Percentiles rank a stretch among this genome's conserved stretches.
Evolutionary conservation across 1,140 invertebrate species (phyloP).

Genomic region (Coelopa frigida): DNA sequence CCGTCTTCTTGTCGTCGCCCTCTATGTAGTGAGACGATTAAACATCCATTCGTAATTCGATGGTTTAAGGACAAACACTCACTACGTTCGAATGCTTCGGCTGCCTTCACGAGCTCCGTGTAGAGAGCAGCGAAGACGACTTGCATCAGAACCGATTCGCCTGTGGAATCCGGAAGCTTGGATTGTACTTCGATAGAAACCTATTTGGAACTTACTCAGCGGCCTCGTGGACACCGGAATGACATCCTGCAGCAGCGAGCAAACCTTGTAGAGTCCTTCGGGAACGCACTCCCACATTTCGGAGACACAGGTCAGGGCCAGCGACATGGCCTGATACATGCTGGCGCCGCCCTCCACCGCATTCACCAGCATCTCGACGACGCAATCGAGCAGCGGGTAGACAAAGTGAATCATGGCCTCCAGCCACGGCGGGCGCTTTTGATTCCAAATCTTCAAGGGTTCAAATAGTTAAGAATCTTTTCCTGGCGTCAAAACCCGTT

Average conservation of each 20-base stretch:
- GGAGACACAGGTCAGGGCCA: constrained; percentile 60
- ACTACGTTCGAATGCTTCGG: constrained; percentile 44
- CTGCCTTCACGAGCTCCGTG: constrained; percentile 50
- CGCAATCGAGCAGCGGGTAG: constrained; percentile 52
- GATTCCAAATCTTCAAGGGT: constrained; percentile 60
- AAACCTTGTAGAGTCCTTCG: constrained; percentile 49
- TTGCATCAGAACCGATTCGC: constrained; percentile 62
- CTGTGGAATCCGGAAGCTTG: no score
- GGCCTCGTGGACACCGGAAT: constrained; percentile 59
- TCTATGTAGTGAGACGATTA: constrained; percentile 15
- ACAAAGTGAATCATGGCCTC: constrained; percentile 58
- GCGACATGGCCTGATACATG: constrained; percentile 67
- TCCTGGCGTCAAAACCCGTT: background rate
- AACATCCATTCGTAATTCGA: no score
- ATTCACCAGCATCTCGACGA: constrained; percentile 54
- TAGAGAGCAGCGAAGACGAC: constrained; percentile 54
- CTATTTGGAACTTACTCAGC: constrained; percentile 35
- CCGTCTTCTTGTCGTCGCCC: constrained; percentile 27
- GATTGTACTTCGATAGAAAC: no score
- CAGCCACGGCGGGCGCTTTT: constrained; percentile 64
- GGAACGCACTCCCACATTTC: constrained; percentile 59
- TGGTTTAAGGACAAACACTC: constrained; percentile 18
- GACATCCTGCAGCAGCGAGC: constrained; percentile 53
- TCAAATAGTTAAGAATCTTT: no score
- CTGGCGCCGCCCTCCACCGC: constrained; percentile 62